phyloP scores from a whole-genome alignment of 2,888 invertebrate genomes.

The Latrodectus elegans region DNA sequence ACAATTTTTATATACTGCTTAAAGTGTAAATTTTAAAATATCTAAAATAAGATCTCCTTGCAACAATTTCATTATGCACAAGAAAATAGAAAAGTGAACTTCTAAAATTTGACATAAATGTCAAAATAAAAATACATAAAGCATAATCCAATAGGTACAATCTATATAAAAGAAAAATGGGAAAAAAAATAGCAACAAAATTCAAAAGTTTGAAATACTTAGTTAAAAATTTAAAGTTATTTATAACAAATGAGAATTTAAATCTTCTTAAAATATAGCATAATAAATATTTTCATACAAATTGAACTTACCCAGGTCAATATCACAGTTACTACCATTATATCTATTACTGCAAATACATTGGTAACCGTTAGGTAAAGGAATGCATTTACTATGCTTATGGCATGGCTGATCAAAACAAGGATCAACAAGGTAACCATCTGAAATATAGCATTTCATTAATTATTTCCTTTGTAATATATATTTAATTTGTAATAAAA shows the following conservation, averaged over 20 bases:
- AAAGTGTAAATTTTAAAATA: too few relatives aligned
- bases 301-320: slow-evolving; percentile 63
- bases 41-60: too few relatives aligned
- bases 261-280: not conserved
- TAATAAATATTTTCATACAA: not conserved
- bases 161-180: not conserved
- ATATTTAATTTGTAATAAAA: not conserved
- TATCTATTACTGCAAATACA: slow-evolving; percentile 88
- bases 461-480: not conserved
- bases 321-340: slow-evolving; percentile 84
- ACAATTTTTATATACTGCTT: too few relatives aligned
- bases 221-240: not conserved
- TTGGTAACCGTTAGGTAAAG: slow-evolving; percentile 77
- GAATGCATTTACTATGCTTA: slow-evolving; percentile 70
- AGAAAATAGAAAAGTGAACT: too few relatives aligned
- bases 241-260: not conserved
- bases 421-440: slow-evolving; percentile 70
- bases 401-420: slow-evolving; percentile 72
- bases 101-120: too few relatives aligned
- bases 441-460: slow-evolving; percentile 50
- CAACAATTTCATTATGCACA: too few relatives aligned
- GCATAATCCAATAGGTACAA: not conserved
- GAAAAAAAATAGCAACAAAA: not conserved
- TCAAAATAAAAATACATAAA: too few relatives aligned
- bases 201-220: not conserved